Conservation (phyloP, 2,797 vertebrate genomes). For the Pelobates cultripes region DNA sequence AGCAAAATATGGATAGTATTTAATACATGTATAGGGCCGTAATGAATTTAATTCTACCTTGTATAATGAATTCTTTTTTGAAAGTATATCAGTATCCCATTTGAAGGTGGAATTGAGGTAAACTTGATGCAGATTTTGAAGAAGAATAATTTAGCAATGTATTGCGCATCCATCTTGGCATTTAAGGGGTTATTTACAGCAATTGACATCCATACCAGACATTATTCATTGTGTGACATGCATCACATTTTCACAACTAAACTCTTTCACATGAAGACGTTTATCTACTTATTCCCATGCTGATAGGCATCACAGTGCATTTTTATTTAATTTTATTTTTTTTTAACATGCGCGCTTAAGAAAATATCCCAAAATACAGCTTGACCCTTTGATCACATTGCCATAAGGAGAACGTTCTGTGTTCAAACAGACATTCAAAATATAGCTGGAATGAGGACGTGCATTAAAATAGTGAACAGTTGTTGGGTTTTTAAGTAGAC, state of each 20-base stretch:
- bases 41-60: too few species aligned
- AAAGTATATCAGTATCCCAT: too few species aligned
- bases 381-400: conserved; percentile 52
- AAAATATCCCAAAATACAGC: conserved; percentile 44
- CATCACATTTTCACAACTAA: conserved; percentile 15
- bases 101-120: too few species aligned
- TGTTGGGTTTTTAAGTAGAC: conserved; percentile 49
- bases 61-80: too few species aligned
- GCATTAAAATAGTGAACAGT: conserved; percentile 53
- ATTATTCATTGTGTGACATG: conserved; percentile 14
- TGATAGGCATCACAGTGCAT: conserved; percentile 41
- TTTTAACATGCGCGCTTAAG: conserved; percentile 6
- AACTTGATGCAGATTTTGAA: too few species aligned
- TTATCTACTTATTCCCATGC: conserved; percentile 41
- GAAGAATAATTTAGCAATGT: too few species aligned
- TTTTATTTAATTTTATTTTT: conserved; percentile 13
- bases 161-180: background rate
- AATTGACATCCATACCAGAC: conserved; percentile 8
- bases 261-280: background rate
- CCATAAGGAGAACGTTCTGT: conserved; percentile 51
- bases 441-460: conserved; percentile 46
- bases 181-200: conserved; percentile 4
- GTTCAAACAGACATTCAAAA: conserved; percentile 48
- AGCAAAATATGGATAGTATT: too few species aligned
- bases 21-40: too few species aligned